Evolutionary conservation across 2,797 vertebrate genomes (phyloP).

Genomic region (Craterocephalus amniculus): DNA sequence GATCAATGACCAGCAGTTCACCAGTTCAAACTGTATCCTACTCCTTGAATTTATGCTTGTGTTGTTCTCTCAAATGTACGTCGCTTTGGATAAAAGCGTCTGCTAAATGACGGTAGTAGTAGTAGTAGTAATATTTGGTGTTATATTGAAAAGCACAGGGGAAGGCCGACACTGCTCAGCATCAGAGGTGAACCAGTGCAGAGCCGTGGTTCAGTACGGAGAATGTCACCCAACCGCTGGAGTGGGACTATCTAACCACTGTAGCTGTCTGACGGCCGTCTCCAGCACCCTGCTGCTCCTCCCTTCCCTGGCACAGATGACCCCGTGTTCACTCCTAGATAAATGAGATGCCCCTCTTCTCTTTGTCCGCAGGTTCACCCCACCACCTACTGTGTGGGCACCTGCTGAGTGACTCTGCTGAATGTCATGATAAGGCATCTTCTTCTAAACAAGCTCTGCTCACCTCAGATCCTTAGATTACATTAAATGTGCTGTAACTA

Average conservation of each 20-base stretch:
- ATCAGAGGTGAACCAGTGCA: conserved; percentile 6
- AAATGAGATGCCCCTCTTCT: conserved; percentile 43
- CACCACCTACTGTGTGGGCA: conserved; percentile 66
- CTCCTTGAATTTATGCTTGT: no score
- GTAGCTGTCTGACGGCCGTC: conserved; percentile 65
- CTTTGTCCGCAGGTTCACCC: conserved; percentile 52
- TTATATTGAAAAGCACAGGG: neutral
- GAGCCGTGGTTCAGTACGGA: conserved; percentile 33
- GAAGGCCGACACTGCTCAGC: neutral
- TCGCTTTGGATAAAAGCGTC: no score
- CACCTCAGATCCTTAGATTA: conserved; percentile 46
- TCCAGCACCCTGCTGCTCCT: conserved; percentile 76
- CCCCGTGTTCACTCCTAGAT: conserved; percentile 72
- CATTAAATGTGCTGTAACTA: conserved; percentile 35
- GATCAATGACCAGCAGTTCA: no score
- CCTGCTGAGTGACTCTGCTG: conserved; percentile 63
- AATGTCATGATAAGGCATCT: conserved; percentile 60
- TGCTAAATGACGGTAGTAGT: no score
- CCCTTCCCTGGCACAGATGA: conserved; percentile 62
- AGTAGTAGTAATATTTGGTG: neutral
- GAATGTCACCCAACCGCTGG: conserved; percentile 40
- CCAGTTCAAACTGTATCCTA: no score
- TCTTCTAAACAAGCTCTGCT: conserved; percentile 45
- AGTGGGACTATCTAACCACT: conserved; percentile 39
- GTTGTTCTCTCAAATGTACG: no score